Evolutionary conservation across 1,140 invertebrate genomes (phyloP).

Genomic region (Lamellibrachia luymesi): DNA sequence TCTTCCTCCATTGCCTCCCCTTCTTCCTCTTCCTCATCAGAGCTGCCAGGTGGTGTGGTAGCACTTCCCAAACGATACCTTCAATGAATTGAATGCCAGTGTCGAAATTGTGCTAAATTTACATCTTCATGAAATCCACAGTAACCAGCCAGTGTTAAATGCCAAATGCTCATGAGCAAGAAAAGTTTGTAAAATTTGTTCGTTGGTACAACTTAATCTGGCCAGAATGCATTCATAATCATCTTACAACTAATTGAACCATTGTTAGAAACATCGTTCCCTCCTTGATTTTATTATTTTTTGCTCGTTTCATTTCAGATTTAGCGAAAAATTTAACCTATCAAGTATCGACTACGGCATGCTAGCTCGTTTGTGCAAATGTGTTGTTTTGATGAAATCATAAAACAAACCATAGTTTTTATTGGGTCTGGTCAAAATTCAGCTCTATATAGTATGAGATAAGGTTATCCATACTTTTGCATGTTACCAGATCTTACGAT

Average conservation of each 20-base stretch:
- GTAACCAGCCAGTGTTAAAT: background rate
- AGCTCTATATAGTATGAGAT: background rate
- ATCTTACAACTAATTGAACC: too few species aligned
- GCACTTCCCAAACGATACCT: conserved; percentile 47
- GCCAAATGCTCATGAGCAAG: background rate
- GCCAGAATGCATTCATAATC: too few species aligned
- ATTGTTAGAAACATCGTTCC: background rate
- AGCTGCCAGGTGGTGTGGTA: conserved; percentile 38
- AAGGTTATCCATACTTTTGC: background rate
- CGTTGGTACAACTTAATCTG: background rate
- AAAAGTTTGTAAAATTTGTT: background rate
- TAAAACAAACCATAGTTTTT: background rate
- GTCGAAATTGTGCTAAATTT: too few species aligned
- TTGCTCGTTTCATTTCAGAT: background rate
- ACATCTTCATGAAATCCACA: conserved; percentile 3
- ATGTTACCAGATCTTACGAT: background rate
- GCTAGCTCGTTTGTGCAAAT: too few species aligned
- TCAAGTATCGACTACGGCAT: too few species aligned
- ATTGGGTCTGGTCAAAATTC: background rate
- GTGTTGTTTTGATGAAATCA: background rate
- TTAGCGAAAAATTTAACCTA: background rate
- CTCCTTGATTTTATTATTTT: background rate
- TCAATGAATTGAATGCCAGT: background rate
- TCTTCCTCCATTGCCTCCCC: conserved; percentile 16
- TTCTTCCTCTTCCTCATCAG: conserved; percentile 47